phyloP scores from a whole-genome alignment of 1,140 invertebrate genomes.

The Eueides isabella region DNA sequence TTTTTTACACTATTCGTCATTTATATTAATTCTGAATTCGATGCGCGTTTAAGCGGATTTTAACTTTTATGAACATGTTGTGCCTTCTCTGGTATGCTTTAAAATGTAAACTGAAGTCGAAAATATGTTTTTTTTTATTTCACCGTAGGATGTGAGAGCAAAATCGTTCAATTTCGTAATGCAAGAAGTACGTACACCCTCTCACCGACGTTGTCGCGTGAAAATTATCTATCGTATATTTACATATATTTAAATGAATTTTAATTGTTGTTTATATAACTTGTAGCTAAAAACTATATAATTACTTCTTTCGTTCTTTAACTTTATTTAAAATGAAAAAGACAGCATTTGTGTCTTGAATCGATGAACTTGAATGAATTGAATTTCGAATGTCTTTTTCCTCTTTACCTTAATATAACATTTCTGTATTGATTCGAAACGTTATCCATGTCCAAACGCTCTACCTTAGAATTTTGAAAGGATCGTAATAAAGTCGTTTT shows the following conservation, averaged over 20 bases:
- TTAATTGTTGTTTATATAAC: background rate
- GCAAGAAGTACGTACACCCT: constrained; percentile 25
- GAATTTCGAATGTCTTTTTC: too few species aligned
- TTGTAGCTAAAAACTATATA: background rate
- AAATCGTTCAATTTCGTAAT: constrained; percentile 35
- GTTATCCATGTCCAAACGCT: too few species aligned
- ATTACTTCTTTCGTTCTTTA: background rate
- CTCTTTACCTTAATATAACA: too few species aligned
- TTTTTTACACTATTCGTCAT: constrained; percentile 10
- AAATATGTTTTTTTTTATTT: background rate
- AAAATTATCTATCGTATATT: constrained; percentile 7
- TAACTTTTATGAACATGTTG: background rate
- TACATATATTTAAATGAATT: background rate
- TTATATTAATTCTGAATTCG: constrained; percentile 22
- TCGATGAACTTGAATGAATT: too few species aligned
- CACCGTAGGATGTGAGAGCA: constrained; percentile 33
- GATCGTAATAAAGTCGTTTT: too few species aligned
- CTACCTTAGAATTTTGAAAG: too few species aligned
- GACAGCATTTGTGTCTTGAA: too few species aligned
- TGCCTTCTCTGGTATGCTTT: background rate
- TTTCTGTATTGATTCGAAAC: too few species aligned
- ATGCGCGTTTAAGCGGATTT: constrained; percentile 11
- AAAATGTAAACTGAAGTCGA: background rate
- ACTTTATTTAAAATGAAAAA: background rate
- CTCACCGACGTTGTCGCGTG: constrained; percentile 6